Percentiles rank a stretch among this genome's conserved stretches.
Conservation (phyloP, 1,140 invertebrate species). For the Pentalonia nigronervosa region DNA sequence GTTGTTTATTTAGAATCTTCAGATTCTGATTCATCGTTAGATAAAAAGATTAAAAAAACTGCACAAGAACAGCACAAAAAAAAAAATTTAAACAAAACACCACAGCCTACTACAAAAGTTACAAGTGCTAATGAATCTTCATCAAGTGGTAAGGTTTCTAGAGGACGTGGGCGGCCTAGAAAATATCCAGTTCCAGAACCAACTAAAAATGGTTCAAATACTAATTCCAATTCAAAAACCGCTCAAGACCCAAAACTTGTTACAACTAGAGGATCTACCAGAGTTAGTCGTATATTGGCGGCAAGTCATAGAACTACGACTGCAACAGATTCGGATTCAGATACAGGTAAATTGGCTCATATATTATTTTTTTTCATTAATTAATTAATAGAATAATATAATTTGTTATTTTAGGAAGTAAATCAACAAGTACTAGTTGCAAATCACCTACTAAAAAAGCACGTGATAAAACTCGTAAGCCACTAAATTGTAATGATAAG, state of each 20-base stretch:
- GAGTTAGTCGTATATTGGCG: constrained; percentile 65
- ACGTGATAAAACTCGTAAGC: constrained; percentile 63
- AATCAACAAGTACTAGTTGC: constrained; percentile 62
- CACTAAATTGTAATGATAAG: constrained; percentile 66
- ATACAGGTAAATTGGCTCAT: constrained; percentile 64
- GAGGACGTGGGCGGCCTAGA: constrained; percentile 59
- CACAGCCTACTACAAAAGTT: constrained; percentile 57
- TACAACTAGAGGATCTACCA: constrained; percentile 63
- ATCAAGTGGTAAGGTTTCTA: constrained; percentile 51
- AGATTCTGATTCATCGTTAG: constrained; percentile 64
- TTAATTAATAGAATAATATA: constrained; percentile 29
- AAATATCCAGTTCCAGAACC: constrained; percentile 59
- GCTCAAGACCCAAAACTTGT: constrained; percentile 61
- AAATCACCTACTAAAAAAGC: constrained; percentile 73
- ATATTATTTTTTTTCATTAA: background rate
- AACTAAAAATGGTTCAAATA: constrained; percentile 42
- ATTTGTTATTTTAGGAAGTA: constrained; percentile 60
- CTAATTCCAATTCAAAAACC: constrained; percentile 59
- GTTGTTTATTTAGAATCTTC: constrained; percentile 46
- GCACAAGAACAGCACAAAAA: constrained; percentile 54
- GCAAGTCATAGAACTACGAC: constrained; percentile 59
- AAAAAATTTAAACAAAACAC: constrained; percentile 44
- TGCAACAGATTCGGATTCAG: constrained; percentile 67
- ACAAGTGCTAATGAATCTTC: constrained; percentile 54
- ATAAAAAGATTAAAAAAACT: constrained; percentile 29